Conservation (phyloP, 2,797 vertebrate genomes). For the Anguilla marmorata region DNA sequence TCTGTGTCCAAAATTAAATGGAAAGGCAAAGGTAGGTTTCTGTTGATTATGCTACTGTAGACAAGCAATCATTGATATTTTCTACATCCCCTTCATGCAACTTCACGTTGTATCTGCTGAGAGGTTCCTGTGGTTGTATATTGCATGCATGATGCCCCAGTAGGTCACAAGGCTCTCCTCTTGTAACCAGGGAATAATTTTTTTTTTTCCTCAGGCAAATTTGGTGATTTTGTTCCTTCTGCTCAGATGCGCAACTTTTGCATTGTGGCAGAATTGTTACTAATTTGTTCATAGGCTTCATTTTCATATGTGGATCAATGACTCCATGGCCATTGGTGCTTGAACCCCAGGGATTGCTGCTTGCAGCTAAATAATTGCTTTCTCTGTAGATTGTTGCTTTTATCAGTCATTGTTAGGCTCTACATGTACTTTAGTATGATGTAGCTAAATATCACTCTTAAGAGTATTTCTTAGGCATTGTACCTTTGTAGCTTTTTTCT, state of each 20-base stretch:
- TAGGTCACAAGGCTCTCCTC: no score
- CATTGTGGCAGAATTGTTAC: background rate
- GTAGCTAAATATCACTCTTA: background rate
- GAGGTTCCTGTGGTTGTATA: background rate
- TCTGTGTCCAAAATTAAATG: conserved; percentile 95
- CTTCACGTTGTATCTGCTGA: background rate
- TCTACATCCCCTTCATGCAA: background rate
- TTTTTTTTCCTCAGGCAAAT: no score
- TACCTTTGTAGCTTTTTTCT: background rate
- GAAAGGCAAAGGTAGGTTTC: conserved; percentile 88
- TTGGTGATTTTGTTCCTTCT: no score
- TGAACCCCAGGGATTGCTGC: background rate
- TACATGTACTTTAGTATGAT: background rate
- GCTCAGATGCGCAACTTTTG: background rate
- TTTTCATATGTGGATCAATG: background rate
- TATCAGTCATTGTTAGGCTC: background rate
- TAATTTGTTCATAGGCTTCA: background rate
- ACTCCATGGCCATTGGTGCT: background rate
- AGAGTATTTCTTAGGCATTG: background rate
- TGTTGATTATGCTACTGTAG: background rate
- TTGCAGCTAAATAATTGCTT: background rate
- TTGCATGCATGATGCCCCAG: no score
- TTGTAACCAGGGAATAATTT: background rate
- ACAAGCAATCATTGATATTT: background rate
- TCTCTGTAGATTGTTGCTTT: background rate